A percentile compares a stretch with the other conserved stretches of the same genome.
phyloP scores from a whole-genome alignment of 1,140 invertebrate species.

The Neodiprion virginianus region DNA sequence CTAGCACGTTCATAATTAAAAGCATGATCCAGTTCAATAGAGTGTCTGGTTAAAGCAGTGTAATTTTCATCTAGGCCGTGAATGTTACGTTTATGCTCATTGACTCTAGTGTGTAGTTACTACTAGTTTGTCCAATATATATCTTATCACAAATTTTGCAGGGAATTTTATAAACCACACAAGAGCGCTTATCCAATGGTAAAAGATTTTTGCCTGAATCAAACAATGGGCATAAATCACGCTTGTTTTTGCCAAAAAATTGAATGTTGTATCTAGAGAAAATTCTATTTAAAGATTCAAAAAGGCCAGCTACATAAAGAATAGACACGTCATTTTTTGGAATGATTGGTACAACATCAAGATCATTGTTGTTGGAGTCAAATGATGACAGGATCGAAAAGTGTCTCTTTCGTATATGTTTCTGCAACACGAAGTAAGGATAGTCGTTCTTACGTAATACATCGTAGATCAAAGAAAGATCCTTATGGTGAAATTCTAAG shows the following conservation, averaged over 20 bases:
- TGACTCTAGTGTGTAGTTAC: no score
- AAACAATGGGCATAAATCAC: background rate
- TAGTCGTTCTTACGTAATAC: background rate
- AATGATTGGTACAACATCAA: background rate
- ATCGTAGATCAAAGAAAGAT: background rate
- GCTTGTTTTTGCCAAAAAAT: background rate
- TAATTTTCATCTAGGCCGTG: no score
- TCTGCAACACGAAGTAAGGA: background rate
- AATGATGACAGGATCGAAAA: background rate
- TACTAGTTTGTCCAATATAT: no score
- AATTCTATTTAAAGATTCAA: background rate
- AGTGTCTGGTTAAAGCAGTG: no score
- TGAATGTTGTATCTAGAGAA: background rate
- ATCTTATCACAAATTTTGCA: no score
- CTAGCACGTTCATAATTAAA: no score
- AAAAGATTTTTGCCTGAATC: no score
- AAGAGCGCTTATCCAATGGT: no score
- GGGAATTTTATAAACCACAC: no score
- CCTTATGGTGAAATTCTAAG: background rate
- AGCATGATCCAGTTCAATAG: no score
- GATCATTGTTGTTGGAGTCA: background rate
- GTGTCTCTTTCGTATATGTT: background rate
- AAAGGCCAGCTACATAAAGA: background rate
- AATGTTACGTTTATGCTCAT: no score
- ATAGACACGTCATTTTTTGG: background rate